Evolutionary conservation across 2,797 vertebrate genomes (phyloP), one percentile per base, ranked within the genome.

Genomic region (Crocodylus rhombifer): DNA sequence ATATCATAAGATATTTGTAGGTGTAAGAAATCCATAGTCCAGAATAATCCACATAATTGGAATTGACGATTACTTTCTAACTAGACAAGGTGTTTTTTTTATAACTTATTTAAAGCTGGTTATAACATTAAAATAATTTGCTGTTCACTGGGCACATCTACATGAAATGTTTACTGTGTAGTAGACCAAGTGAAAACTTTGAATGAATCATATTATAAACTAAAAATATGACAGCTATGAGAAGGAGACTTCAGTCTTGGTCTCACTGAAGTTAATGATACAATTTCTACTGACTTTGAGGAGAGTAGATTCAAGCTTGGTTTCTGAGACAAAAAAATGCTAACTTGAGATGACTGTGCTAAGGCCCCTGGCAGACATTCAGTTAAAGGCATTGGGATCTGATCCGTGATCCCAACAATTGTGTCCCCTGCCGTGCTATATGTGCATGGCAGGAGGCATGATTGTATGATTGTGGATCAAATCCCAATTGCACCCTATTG

Each of bases 261-360:
- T 60, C 20, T 65, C 61, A 51, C 25, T 13, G 33, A 2, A 2
- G 4, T 26, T 77, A 11, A 62, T 9, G 51, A 30, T 63, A 87
- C 76, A 83, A 4, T 81, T 93, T 23, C 28, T 25, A 42, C 51
- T 83, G 33, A 16, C 12, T 94, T 91, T 88, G 87, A 58, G 42
- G 36, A 26, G 33, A 74, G 17, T 80, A 83, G 78, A 56, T 69
- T 5, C 87, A 11, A 69, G 2, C 33, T 92, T 91, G 10, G 60
- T 61, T 42, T 5, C 33, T n/a, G 74, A 3, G 76, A 65, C 21
- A 80, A 78, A 82, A 78, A 2, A 65, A 62, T 86, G 26, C 57
- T 80, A 71, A 82, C 15, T 77, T 82, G 30, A 77, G 42, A 71
- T 71, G 42, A 51, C 10, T 51, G 42, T 51, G 42, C 10, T 51